Conservation (phyloP, 92 coral and sea anemone species). For the Hydrozoanthus gracilis region DNA sequence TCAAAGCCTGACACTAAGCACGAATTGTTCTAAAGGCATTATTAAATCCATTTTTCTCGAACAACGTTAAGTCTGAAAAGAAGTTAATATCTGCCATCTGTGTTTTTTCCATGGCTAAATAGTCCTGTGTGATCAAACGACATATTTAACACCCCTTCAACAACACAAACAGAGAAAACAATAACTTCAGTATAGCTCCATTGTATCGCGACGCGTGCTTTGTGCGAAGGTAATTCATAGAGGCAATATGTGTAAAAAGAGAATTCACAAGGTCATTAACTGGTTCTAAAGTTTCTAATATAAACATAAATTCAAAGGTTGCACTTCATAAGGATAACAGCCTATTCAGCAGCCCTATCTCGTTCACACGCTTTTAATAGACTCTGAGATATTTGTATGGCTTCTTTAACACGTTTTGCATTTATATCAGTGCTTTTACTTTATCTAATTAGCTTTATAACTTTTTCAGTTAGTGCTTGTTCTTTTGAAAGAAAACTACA, state of each 20-base stretch:
- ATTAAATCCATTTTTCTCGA: background rate
- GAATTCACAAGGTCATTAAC: background rate
- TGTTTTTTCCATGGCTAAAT: background rate
- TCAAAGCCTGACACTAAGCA: background rate
- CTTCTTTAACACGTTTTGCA: no score
- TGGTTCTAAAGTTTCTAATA: background rate
- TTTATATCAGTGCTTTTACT: no score
- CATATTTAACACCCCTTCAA: background rate
- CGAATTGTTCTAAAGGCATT: background rate
- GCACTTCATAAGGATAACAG: no score
- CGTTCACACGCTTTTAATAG: no score
- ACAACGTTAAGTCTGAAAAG: background rate
- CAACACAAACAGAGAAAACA: background rate
- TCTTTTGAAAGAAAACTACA: no score
- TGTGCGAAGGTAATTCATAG: background rate
- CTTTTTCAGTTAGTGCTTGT: no score
- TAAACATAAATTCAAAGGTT: no score
- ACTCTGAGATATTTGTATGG: no score
- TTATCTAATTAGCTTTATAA: no score
- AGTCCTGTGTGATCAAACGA: background rate
- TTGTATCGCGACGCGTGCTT: constrained; percentile 13
- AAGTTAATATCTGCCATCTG: constrained; percentile 22
- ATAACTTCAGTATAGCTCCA: background rate
- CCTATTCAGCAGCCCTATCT: no score
- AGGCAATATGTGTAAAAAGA: background rate